These are phyloP conservation scores for Condylostylus longicornis DNA, from an alignment of 1,140 invertebrate species.

Conservation along the genomic window DNA sequence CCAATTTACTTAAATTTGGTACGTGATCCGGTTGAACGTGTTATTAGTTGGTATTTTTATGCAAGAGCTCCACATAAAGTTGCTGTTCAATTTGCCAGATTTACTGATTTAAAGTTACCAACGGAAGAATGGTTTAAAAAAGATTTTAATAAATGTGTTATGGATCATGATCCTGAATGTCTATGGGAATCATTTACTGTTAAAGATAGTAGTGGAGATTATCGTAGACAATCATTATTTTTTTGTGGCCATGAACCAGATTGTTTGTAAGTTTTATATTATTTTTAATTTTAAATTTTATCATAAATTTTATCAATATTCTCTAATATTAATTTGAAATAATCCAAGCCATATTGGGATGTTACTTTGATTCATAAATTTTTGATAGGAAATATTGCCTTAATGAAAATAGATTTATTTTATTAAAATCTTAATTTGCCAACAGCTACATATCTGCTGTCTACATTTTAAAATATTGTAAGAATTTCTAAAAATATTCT, in stretches of 20 bases:
- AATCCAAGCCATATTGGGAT: no score
- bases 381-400: no score
- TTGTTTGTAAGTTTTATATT: constrained; percentile 18
- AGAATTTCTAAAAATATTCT: no score
- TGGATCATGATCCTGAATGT: constrained; percentile 62
- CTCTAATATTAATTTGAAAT: no score
- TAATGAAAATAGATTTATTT: no score
- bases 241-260: constrained; percentile 60
- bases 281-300: constrained; percentile 2
- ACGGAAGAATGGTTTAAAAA: constrained; percentile 73
- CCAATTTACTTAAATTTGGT: constrained; percentile 82
- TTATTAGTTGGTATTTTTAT: constrained; percentile 71
- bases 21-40: constrained; percentile 64
- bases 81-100: constrained; percentile 62
- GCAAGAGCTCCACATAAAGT: constrained; percentile 70
- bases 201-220: constrained; percentile 64
- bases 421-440: no score
- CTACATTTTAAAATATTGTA: no score
- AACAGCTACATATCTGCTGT: no score
- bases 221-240: constrained; percentile 63
- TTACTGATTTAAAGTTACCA: constrained; percentile 60
- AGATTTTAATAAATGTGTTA: constrained; percentile 75
- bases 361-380: no score
- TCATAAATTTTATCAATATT: no score
- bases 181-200: constrained; percentile 48